Conservation (phyloP, 2,113 vertebrate species). For the Ardeotis arabs region DNA sequence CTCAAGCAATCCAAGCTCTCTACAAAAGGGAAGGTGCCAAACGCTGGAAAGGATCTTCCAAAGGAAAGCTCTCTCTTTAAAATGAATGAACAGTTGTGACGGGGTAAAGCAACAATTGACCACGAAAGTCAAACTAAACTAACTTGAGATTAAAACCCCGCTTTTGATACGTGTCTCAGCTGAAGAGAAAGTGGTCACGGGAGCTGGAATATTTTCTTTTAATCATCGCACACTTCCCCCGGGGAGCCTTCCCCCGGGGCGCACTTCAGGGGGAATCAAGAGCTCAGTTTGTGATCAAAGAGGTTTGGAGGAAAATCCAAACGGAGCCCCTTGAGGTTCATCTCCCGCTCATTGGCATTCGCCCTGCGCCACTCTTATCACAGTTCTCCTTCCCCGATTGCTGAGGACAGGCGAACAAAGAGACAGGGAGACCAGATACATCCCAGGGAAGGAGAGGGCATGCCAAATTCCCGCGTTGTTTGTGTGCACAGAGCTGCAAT, state of each 20-base stretch:
- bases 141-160: neutral
- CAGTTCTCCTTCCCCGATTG: neutral
- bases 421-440: neutral
- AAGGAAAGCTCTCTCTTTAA: neutral
- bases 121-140: neutral
- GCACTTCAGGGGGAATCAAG: neutral
- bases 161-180: neutral
- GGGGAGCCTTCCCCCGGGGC: neutral
- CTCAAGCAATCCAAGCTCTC: neutral
- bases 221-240: neutral
- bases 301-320: conserved; percentile 3
- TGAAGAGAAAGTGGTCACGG: neutral
- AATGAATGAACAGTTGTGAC: neutral
- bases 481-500: neutral
- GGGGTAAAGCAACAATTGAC: neutral
- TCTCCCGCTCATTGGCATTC: neutral
- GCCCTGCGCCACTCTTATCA: neutral
- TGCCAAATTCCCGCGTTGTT: neutral
- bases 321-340: neutral
- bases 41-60: neutral
- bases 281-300: conserved; percentile 41
- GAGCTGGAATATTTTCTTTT: conserved; percentile 1
- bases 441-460: accelerated
- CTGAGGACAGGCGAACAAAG: neutral
- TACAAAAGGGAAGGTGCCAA: accelerated